Base-by-base conservation (phyloP, 2,888 invertebrate genomes). In the Bugulina stolonifera region DNA sequence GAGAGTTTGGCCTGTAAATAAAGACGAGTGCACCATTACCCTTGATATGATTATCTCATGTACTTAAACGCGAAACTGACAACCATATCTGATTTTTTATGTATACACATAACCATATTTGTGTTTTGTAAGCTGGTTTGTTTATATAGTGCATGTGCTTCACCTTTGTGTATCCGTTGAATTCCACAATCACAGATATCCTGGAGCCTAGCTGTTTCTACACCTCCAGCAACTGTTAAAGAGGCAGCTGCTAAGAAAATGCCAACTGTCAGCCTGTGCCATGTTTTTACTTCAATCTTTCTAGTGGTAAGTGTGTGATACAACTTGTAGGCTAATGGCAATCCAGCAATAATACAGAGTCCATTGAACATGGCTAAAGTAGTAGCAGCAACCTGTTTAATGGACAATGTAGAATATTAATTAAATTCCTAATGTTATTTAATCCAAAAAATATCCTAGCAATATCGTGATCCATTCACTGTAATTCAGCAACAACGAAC, bases 351-450 rank as follows among this genome's bases (percentile, higher is more conserved):
- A 22, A 87, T 80, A 23, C 86, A 82, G 0, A 84, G 73, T 22
- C 86, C 83, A 75, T 87, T 85, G 77, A 85, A 86, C 64, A 87
- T 76, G 10, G 84, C 83, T 55, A 87, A 80, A 86, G 86, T 86
- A 1, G 86, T 85, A 18, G 85, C 85, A 1, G 85, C 85, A 52
- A 87, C 77, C 84, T 85, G n/a, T n/a, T n/a, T n/a, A n/a, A n/a
- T n/a, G n/a, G n/a, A 43, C 43, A 43, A 43, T 10, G 43, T 10
- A 43, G 43, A 43, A 43, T 43, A 43, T 5, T 43, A 43, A 5
- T 43, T 43, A 5, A 43, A n/a, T n/a, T n/a, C n/a, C n/a, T n/a
- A n/a, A n/a, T n/a, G n/a, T n/a, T n/a, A n/a, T n/a, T n/a, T n/a
- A n/a, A n/a, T n/a, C n/a, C n/a, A n/a, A n/a, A n/a, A n/a, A n/a